These are phyloP conservation scores for Rhabdophis nuchalis DNA, from an alignment of 2,797 vertebrate genomes.

Conservation along the genomic window DNA sequence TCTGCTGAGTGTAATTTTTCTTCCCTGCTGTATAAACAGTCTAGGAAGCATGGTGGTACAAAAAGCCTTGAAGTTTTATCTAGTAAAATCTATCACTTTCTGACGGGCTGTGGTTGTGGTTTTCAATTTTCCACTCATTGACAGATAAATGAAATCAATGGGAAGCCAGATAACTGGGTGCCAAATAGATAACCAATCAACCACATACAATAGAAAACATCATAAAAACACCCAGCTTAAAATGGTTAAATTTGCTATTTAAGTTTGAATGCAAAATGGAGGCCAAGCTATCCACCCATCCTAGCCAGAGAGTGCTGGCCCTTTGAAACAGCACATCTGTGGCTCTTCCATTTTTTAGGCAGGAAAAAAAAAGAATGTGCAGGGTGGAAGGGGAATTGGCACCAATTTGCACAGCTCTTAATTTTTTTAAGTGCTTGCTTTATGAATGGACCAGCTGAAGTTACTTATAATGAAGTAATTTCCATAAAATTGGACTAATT, in stretches of 20 bases:
- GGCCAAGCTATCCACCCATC: constrained; percentile 24
- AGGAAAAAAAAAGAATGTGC: constrained; percentile 1
- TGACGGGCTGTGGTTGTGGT: not conserved
- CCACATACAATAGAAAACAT: constrained; percentile 32
- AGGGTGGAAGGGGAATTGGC: constrained; percentile 3
- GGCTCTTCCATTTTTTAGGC: constrained; percentile 51
- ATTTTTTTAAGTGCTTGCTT: constrained; percentile 38
- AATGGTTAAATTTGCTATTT: constrained; percentile 44
- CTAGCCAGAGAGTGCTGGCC: constrained; percentile 33
- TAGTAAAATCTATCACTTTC: not conserved
- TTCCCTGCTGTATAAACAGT: not conserved
- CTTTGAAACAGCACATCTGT: constrained; percentile 57
- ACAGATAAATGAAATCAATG: not conserved
- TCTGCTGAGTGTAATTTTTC: not conserved
- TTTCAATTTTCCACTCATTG: not conserved
- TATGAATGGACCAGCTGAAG: constrained; percentile 70
- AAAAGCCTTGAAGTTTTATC: not conserved
- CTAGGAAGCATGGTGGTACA: not conserved
- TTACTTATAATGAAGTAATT: constrained; percentile 70
- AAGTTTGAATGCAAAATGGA: constrained; percentile 28
- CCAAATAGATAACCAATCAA: not conserved
- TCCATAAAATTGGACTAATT: constrained; percentile 72
- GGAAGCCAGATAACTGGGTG: not conserved
- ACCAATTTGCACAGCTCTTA: constrained; percentile 58
- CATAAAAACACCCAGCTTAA: not conserved